Percentiles rank a stretch among this genome's conserved stretches.
phyloP scores from a whole-genome alignment of 2,113 vertebrate species.

The Toxotes jaculatrix region DNA sequence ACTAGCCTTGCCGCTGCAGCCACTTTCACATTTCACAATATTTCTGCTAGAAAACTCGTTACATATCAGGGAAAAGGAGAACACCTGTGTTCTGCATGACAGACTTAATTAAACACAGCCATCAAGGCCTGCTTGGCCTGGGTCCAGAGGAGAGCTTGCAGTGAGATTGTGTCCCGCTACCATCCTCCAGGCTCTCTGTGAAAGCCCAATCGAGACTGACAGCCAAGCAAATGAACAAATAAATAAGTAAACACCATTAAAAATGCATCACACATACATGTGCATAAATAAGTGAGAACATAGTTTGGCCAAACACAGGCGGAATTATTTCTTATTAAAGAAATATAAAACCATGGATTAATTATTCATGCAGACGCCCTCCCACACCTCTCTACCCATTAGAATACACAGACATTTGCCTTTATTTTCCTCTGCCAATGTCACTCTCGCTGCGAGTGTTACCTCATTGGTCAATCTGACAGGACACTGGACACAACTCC shows the following conservation, averaged over 20 bases:
- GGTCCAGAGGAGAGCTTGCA: slow-evolving; percentile 5
- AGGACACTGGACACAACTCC: slow-evolving; percentile 22
- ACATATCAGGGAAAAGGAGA: slow-evolving; percentile 10
- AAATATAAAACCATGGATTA: slow-evolving; percentile 59
- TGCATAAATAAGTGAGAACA: slow-evolving; percentile 70
- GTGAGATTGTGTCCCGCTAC: not conserved
- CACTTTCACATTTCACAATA: not conserved
- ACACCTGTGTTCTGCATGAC: slow-evolving; percentile 8
- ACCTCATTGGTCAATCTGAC: slow-evolving; percentile 29
- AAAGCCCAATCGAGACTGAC: slow-evolving; percentile 41
- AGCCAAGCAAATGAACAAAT: slow-evolving; percentile 69
- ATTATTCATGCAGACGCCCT: slow-evolving; percentile 55
- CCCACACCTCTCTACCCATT: slow-evolving; percentile 12
- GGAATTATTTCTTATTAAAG: slow-evolving; percentile 68
- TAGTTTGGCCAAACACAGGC: slow-evolving; percentile 54
- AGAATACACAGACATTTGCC: slow-evolving; percentile 22
- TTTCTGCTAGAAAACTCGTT: slow-evolving; percentile 15
- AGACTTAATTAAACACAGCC: slow-evolving; percentile 33
- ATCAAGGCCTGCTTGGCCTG: not conserved
- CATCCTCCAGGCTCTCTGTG: not conserved
- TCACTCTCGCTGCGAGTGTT: slow-evolving; percentile 5
- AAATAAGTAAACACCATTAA: slow-evolving; percentile 75
- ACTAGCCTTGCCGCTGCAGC: not conserved
- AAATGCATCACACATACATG: slow-evolving; percentile 65
- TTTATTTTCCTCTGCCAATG: not conserved